Conservation (phyloP, 2,888 invertebrate genomes). For the Ectemnius lituratus region DNA sequence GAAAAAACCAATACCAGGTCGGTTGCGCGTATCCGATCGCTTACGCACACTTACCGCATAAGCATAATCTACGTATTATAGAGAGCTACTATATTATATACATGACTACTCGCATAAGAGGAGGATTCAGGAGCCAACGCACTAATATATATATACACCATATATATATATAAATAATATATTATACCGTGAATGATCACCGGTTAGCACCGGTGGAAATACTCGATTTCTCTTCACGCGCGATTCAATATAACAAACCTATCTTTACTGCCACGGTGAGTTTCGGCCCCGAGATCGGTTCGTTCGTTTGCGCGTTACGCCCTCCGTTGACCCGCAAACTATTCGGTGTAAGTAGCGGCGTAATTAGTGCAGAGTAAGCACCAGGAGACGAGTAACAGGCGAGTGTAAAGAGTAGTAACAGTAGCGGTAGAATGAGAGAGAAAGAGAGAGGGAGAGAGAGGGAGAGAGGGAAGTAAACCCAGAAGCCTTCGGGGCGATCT, state of each 20-base stretch:
- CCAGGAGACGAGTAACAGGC: neutral
- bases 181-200: conserved; percentile 3
- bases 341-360: conserved; percentile 15
- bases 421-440: conserved; percentile 32
- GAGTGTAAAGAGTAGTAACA: conserved; percentile 44
- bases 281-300: neutral
- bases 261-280: conserved; percentile 3
- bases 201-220: neutral
- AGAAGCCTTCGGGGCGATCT: conserved; percentile 42
- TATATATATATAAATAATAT: conserved; percentile 27
- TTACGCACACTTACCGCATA: conserved; percentile 42
- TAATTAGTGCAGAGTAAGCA: conserved; percentile 18
- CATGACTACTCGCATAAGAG: too few species aligned
- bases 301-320: conserved; percentile 6
- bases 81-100: too few species aligned
- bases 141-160: conserved; percentile 19
- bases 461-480: conserved; percentile 44
- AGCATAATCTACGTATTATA: neutral
- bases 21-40: conserved; percentile 41
- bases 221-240: neutral
- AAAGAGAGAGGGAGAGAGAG: conserved; percentile 34
- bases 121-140: conserved; percentile 22
- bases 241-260: neutral
- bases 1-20: conserved; percentile 29
- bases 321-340: neutral